A percentile compares a stretch with the other conserved stretches of the same genome.
phyloP scores from a whole-genome alignment of 2,888 invertebrate genomes.

The Daptonema setosum region DNA sequence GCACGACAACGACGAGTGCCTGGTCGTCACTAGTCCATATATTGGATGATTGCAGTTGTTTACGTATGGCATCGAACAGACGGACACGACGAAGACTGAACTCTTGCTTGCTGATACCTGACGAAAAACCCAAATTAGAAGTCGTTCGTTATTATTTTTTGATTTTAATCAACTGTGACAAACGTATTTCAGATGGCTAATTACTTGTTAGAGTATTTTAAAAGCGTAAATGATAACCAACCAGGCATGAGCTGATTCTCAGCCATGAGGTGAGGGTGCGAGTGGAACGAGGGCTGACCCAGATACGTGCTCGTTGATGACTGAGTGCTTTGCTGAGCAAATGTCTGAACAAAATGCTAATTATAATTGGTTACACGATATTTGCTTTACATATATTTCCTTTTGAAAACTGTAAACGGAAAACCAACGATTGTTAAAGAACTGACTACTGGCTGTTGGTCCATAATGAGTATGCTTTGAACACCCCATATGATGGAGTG shows the following conservation, averaged over 20 bases:
- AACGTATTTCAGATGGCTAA: not conserved
- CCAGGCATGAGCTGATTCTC: not conserved
- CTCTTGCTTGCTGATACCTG: not conserved
- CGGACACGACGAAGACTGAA: not conserved
- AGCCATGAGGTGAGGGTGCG: not conserved
- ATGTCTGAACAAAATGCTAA: too few species aligned
- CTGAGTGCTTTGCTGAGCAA: too few species aligned
- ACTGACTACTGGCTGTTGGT: too few species aligned
- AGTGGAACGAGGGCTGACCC: not conserved
- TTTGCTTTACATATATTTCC: not conserved
- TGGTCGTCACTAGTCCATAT: not conserved
- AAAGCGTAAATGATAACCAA: not conserved
- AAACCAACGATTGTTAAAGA: not conserved
- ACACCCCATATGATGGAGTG: too few species aligned
- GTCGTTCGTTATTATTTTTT: not conserved
- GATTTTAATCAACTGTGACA: not conserved
- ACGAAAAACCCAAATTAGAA: not conserved
- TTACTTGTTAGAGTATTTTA: not conserved
- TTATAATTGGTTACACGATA: too few species aligned
- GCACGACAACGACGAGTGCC: not conserved
- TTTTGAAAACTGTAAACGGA: not conserved
- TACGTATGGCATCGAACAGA: not conserved
- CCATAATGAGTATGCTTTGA: too few species aligned
- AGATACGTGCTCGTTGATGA: too few species aligned
- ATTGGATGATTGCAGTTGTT: too few species aligned